phyloP scores from a whole-genome alignment of 2,113 vertebrate genomes.

The Casuarius casuarius region DNA sequence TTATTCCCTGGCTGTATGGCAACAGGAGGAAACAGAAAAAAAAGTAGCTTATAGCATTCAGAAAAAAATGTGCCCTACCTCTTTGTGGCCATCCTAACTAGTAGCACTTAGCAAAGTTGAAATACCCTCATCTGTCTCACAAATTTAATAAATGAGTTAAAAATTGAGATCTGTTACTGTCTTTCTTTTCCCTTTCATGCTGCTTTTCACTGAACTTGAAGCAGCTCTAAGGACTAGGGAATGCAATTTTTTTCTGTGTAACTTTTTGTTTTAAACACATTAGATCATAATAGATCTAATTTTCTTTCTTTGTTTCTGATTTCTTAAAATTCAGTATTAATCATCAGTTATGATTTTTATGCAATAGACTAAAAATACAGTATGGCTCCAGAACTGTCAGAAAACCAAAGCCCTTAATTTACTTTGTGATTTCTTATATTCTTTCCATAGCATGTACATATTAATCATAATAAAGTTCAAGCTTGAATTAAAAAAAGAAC shows the following conservation, averaged over 20 bases:
- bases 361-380: not conserved
- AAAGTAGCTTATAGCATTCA: not conserved
- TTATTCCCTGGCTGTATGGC: constrained; percentile 79
- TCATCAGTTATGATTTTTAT: not conserved
- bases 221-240: too few relatives aligned
- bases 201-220: too few relatives aligned
- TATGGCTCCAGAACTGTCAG: not conserved
- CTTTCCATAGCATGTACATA: not conserved
- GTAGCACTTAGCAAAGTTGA: not conserved
- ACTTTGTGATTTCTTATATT: not conserved
- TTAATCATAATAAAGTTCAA: not conserved
- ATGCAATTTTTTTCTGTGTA: too few relatives aligned
- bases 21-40: constrained; percentile 71
- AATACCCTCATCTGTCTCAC: not conserved
- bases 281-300: not conserved
- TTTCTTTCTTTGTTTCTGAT: not conserved
- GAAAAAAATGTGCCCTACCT: not conserved
- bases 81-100: too few relatives aligned
- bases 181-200: too few relatives aligned
- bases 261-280: too few relatives aligned
- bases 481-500: too few relatives aligned
- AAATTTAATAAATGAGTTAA: not conserved
- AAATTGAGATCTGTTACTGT: not conserved
- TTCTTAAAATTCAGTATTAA: not conserved
- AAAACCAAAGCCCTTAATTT: not conserved